phyloP scores from a whole-genome alignment of 2,797 vertebrate species.

The Tauraco hartlaubi region DNA sequence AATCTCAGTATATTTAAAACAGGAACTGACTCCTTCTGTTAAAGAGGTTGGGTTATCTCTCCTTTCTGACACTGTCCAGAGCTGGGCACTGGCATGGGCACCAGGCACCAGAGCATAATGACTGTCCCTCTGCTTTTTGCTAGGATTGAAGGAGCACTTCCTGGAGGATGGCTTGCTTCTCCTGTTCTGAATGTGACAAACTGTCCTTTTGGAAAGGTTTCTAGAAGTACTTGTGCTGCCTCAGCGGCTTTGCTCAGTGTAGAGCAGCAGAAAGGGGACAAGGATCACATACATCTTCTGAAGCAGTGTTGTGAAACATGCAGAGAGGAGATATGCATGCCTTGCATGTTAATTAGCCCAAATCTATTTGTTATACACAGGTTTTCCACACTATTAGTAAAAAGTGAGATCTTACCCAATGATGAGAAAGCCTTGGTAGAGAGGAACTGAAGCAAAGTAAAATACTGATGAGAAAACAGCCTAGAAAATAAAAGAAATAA shows the following conservation, averaged over 20 bases:
- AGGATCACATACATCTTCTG: background rate
- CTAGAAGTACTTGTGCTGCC: background rate
- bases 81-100: background rate
- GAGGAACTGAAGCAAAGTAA: slow-evolving; percentile 96
- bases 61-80: background rate
- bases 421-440: slow-evolving; percentile 98
- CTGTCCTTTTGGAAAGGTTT: background rate
- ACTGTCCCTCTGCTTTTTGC: background rate
- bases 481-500: slow-evolving; percentile 72
- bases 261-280: background rate
- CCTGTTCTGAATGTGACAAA: background rate
- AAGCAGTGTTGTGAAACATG: background rate
- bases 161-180: background rate
- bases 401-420: slow-evolving; percentile 87
- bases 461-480: slow-evolving; percentile 98
- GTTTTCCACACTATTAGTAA: background rate
- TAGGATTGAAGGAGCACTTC: background rate
- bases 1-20: background rate
- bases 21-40: background rate
- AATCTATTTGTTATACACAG: background rate
- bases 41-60: background rate
- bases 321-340: background rate
- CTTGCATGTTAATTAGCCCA: background rate
- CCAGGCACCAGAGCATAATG: background rate
- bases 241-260: background rate